These are phyloP conservation scores for Hexactinellida sp. DNA, from an alignment of 37 sponge, comb jelly and placozoan species.

Conservation along the genomic window DNA sequence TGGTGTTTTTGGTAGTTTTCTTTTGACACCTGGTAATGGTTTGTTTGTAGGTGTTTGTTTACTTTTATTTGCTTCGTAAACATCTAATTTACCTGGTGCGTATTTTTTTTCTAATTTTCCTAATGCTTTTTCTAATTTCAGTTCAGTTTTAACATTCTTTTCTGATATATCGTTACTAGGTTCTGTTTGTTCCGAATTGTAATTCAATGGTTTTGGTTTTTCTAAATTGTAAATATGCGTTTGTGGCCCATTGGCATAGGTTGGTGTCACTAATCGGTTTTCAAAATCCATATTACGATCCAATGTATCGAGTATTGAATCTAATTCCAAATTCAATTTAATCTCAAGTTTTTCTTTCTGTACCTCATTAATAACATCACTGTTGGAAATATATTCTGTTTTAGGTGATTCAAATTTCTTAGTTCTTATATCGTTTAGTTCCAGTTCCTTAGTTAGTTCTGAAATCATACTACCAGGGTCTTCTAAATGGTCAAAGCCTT, in stretches of 20 bases:
- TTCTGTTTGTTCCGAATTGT: neutral
- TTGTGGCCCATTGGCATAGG: neutral
- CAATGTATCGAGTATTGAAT: neutral
- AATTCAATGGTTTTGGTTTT: neutral
- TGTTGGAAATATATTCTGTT: neutral
- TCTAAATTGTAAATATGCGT: neutral
- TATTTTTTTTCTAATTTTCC: neutral
- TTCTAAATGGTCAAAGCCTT: neutral
- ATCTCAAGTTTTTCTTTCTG: neutral
- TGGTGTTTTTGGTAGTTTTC: neutral
- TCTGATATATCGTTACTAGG: neutral
- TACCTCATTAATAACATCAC: neutral
- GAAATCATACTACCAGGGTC: neutral
- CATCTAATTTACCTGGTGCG: neutral
- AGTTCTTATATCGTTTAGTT: neutral
- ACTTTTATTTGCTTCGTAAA: neutral
- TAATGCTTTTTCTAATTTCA: neutral
- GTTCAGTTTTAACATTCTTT: constrained; percentile 10
- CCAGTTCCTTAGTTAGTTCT: neutral
- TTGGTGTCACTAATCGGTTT: neutral
- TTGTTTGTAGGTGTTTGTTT: neutral
- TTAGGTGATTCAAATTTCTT: neutral
- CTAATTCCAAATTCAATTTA: neutral
- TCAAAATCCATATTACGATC: neutral
- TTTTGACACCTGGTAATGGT: neutral